Base-by-base conservation (phyloP, 2,888 invertebrate species). In the Harpalus rufipes region DNA sequence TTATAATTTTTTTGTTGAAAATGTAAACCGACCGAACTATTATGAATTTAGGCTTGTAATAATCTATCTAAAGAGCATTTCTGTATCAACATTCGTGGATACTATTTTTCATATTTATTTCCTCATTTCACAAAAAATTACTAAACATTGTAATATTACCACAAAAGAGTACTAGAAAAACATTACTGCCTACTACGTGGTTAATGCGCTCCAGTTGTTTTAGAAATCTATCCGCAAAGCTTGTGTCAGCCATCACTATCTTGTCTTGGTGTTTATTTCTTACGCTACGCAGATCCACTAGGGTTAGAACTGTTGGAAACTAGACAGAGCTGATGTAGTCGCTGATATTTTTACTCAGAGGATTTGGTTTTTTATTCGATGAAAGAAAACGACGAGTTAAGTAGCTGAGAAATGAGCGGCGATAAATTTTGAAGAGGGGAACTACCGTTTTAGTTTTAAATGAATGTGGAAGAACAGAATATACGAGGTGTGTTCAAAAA, bases 151-250 rank as follows among this genome's bases (percentile, higher is more conserved):
- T 32, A 32, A 32, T 4, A 32, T 32, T 63, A 18, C 63, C 63
- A 10, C 44, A 63, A 21, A 18, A 63, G 21, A 63, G 63, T 21
- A 1, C 25, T 63, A 63, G 21, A 12, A 18, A 18, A 63, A 21
- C 25, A 10, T 21, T 7, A 18, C 63, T 12, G 18, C 59, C 63
- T 10, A 21, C 39, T 68, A 68, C 68, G 68, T 68, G 68, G 12
- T 68, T 68, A 32, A 68, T 68, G 32, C 68, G 68, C 68, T 68
- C 68, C 68, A 68, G 25, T 68, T 68, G 68, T 68, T 68, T 68
- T 68, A 68, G 68, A 68, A 68, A 68, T 68, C 68, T 68, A 68
- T 14, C 68, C 32, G n/a, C 39, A 32, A 14, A 21, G 63, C 14
- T 25, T 8, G 12, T 63, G 32, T 68, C 68, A 25, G 68, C 63